A percentile compares a stretch with the other conserved stretches of the same genome.
phyloP scores from a whole-genome alignment of 2,797 vertebrate genomes.

The Danionella dracula region DNA sequence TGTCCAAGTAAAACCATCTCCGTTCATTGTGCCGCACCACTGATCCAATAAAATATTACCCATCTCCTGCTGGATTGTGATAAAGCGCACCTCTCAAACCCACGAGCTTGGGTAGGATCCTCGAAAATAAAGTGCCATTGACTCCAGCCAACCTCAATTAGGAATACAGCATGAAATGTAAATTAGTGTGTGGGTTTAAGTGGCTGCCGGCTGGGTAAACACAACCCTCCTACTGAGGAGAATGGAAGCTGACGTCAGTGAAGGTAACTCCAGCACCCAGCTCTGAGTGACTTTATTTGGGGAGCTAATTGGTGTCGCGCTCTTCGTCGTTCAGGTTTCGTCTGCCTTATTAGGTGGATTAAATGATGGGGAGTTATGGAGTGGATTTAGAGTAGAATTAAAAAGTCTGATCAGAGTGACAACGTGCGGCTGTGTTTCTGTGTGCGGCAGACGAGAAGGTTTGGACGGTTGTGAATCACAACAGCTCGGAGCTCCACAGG shows the following conservation, averaged over 20 bases:
- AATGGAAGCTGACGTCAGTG: neutral
- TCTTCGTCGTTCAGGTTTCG: neutral
- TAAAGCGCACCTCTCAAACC: conserved; percentile 6
- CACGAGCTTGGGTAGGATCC: neutral
- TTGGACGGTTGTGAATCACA: conserved; percentile 77
- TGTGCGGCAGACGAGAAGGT: conserved; percentile 74
- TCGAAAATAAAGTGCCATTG: neutral
- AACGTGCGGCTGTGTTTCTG: neutral
- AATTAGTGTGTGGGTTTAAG: conserved; percentile 26
- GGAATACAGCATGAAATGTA: conserved; percentile 51
- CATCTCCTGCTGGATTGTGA: neutral
- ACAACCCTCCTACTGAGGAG: neutral
- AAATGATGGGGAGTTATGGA: neutral
- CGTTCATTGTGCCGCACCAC: neutral
- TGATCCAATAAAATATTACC: neutral
- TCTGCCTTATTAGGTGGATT: conserved; percentile 1
- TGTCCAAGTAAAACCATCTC: too few relatives aligned
- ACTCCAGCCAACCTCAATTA: conserved; percentile 23
- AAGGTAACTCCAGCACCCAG: neutral
- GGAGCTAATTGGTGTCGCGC: conserved; percentile 11
- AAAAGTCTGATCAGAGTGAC: too few relatives aligned
- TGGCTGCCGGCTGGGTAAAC: conserved; percentile 10
- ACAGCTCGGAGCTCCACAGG: conserved; percentile 62
- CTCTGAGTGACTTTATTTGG: neutral
- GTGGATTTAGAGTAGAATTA: neutral